Conservation (phyloP, 2,797 vertebrate species). For the Coregonus sp. region DNA sequence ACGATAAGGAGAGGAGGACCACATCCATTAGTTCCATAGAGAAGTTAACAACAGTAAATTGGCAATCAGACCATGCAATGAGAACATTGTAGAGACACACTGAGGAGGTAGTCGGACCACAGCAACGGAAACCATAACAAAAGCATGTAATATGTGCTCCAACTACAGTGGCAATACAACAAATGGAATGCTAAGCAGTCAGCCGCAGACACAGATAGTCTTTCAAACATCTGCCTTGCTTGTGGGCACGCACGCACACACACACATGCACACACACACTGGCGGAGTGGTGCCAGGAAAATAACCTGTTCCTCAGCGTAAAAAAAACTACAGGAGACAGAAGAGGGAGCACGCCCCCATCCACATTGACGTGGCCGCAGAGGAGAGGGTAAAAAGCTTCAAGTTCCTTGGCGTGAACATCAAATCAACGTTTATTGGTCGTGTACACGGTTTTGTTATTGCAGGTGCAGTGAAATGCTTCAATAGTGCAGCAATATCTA, state of each 20-base stretch:
- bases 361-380: no score
- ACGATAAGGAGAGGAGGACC: conserved; percentile 33
- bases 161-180: conserved; percentile 39
- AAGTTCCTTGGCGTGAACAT: no score
- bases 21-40: conserved; percentile 5
- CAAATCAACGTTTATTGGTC: no score
- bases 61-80: conserved; percentile 34
- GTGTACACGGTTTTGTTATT: no score
- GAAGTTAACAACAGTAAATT: conserved; percentile 33
- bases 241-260: conserved; percentile 18
- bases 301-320: conserved; percentile 44
- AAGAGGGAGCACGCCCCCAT: no score
- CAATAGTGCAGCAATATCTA: no score
- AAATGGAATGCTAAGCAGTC: conserved; percentile 17
- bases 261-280: conserved; percentile 11
- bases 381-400: no score
- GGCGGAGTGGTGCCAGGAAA: conserved; percentile 33
- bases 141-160: conserved; percentile 33
- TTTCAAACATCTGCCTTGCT: conserved; percentile 20
- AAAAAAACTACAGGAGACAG: no score
- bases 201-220: conserved; percentile 11
- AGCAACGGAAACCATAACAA: conserved; percentile 39
- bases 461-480: no score
- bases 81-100: conserved; percentile 14
- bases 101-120: conserved; percentile 38